Conservation (phyloP, 1,140 invertebrate genomes). For the Bathynomus jamesi region DNA sequence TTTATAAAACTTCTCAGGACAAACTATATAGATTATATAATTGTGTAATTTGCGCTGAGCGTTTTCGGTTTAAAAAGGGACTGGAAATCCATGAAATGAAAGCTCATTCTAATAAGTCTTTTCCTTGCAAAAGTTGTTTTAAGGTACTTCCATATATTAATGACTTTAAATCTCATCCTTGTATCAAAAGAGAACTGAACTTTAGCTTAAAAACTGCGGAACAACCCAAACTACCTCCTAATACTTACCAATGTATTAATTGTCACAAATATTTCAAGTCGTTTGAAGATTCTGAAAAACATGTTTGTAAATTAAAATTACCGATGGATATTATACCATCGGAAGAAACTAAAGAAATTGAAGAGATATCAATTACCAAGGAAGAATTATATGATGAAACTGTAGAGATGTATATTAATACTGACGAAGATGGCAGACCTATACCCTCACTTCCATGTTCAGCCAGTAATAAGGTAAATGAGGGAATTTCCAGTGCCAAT, state of each 20-base stretch:
- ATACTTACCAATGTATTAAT: neutral
- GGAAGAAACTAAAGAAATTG: too few species aligned
- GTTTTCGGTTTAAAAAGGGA: neutral
- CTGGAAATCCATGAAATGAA: neutral
- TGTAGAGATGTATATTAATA: neutral
- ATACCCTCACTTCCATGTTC: too few species aligned
- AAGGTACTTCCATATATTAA: neutral
- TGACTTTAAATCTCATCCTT: neutral
- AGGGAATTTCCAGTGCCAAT: too few species aligned
- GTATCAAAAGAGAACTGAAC: too few species aligned
- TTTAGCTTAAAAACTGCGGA: too few species aligned
- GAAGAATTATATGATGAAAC: neutral
- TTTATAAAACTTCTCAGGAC: neutral
- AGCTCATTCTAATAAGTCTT: neutral
- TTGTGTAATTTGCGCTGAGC: neutral
- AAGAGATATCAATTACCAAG: neutral
- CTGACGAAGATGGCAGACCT: too few species aligned
- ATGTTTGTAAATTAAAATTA: neutral
- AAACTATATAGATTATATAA: neutral
- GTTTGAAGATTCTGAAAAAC: neutral
- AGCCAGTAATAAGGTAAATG: too few species aligned
- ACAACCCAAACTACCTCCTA: too few species aligned
- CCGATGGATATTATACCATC: too few species aligned
- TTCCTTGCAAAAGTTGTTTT: neutral
- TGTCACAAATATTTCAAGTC: neutral